Evolutionary conservation across 1,140 invertebrate species (phyloP).

Genomic region (Eufriesea mexicana): DNA sequence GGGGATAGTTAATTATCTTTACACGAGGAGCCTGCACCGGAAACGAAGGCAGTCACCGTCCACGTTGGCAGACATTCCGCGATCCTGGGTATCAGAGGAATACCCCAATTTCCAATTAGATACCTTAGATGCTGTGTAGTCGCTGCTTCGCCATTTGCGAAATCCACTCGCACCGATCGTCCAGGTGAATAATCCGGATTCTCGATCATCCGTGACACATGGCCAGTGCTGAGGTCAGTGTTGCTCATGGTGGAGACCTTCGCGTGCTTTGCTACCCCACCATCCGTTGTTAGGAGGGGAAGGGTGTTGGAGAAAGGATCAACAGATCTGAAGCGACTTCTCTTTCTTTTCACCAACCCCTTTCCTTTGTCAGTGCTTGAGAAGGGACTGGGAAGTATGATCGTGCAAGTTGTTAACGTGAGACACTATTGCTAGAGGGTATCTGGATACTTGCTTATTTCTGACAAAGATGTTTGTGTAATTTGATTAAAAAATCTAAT

Average conservation of each 20-base stretch:
- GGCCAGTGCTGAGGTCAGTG: not conserved
- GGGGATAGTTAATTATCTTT: conserved; percentile 67
- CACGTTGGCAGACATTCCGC: conserved; percentile 35
- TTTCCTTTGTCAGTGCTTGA: too few species aligned
- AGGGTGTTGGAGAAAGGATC: too few species aligned
- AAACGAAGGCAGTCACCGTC: conserved; percentile 52
- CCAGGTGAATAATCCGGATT: not conserved
- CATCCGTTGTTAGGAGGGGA: too few species aligned
- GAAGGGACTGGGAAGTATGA: too few species aligned
- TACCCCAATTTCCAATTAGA: conserved; percentile 51
- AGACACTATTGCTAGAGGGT: too few species aligned
- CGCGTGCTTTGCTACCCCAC: not conserved
- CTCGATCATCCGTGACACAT: not conserved
- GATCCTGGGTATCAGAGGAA: conserved; percentile 62
- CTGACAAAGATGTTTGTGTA: too few species aligned
- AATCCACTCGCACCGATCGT: conserved; percentile 1
- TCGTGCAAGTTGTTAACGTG: too few species aligned
- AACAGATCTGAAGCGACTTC: too few species aligned
- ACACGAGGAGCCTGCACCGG: conserved; percentile 62
- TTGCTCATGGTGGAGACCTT: not conserved
- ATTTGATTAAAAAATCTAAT: too few species aligned
- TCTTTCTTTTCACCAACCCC: too few species aligned
- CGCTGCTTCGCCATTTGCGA: conserved; percentile 1
- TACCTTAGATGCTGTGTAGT: conserved; percentile 44
- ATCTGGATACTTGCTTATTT: too few species aligned